Conservation (phyloP, 2,888 invertebrate genomes). For the Drosophila maculinotata region DNA sequence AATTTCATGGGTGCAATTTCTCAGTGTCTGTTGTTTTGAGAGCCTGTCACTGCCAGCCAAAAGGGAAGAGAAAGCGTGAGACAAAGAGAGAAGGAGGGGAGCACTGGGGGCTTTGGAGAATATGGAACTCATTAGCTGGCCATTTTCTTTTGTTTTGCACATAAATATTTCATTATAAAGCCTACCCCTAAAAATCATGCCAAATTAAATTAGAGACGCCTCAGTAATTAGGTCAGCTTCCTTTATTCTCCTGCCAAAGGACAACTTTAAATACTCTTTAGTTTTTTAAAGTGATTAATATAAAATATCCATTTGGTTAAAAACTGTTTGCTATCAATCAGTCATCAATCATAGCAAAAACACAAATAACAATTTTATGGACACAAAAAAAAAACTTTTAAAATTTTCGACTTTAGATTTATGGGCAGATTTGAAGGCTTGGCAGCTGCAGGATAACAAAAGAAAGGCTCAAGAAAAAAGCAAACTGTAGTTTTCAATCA, state of each 20-base stretch:
- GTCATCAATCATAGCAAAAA: constrained; percentile 41
- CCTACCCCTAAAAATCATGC: constrained; percentile 39
- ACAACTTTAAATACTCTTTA: constrained; percentile 6
- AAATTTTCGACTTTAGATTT: constrained; percentile 41
- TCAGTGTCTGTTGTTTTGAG: constrained; percentile 68
- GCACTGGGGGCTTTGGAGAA: constrained; percentile 8
- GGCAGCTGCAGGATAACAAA: constrained; percentile 24
- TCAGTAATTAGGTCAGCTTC: constrained; percentile 59
- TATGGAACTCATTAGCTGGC: constrained; percentile 55
- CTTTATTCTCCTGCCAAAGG: neutral
- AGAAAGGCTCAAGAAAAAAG: constrained; percentile 29
- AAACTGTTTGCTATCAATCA: neutral
- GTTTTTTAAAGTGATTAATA: too few species aligned
- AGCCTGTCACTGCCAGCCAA: constrained; percentile 58
- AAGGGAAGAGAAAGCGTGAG: constrained; percentile 1
- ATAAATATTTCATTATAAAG: constrained; percentile 56
- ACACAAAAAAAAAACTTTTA: constrained; percentile 17
- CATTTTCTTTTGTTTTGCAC: constrained; percentile 55
- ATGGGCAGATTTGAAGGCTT: constrained; percentile 30
- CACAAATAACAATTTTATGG: constrained; percentile 20
- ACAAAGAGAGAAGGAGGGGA: neutral
- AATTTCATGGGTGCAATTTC: constrained; percentile 78
- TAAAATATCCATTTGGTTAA: neutral
- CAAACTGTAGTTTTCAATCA: constrained; percentile 55
- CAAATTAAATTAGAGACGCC: constrained; percentile 66